Base-by-base conservation (phyloP, 92 coral and sea anemone genomes). In the Zoanthus sociatus region DNA sequence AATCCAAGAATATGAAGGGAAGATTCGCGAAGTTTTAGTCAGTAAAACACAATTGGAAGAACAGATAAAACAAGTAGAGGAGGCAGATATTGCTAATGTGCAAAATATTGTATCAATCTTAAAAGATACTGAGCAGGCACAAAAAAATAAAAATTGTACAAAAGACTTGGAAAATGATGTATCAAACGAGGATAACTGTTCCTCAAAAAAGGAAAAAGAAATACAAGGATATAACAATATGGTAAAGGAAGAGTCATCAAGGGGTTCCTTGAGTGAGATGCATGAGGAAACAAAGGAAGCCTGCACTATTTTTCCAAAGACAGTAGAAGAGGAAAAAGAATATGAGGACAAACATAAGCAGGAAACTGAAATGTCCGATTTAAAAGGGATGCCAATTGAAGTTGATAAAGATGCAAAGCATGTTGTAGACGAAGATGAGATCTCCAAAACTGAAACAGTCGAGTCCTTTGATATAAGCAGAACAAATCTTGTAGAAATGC, bases 1-100 rank as follows among this genome's bases (percentile, higher is more conserved):
- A 20, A 82, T 79, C 51, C 98, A 94, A 70, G 98, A 94, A 51
- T 88, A 77, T 83, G 85, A 94, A 79, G 83, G 78, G 86, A 18
- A 87, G 89, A 44, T 83, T 76, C 46, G 91, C 6, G 88, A 86
- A 79, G n/a, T 79, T 5, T 67, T 50, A 73, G 26, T 81, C 26
- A 44, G 82, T 37, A 86, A 60, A 78, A 87, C 87, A 58, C 87
- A 88, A 78, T 47, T 87, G 11, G 93, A 89, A 87, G 90, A 76
- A 18, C 30, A 10, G 83, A 77, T 87, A 44, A 81, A 88, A 90
- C 14, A 53, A 32, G 45, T 74, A 82, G 78, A 69, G 53, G 85
- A 85, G 70, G 79, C 84, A 42, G 26, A 55, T 0, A 26, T 44
- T 70, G 72, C 42, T 31, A 17, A 84, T 13, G 77, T 63, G 30